A percentile compares a stretch with the other conserved stretches of the same genome.
phyloP scores from a whole-genome alignment of 2,888 invertebrate species.

The Volucella zonaria region DNA sequence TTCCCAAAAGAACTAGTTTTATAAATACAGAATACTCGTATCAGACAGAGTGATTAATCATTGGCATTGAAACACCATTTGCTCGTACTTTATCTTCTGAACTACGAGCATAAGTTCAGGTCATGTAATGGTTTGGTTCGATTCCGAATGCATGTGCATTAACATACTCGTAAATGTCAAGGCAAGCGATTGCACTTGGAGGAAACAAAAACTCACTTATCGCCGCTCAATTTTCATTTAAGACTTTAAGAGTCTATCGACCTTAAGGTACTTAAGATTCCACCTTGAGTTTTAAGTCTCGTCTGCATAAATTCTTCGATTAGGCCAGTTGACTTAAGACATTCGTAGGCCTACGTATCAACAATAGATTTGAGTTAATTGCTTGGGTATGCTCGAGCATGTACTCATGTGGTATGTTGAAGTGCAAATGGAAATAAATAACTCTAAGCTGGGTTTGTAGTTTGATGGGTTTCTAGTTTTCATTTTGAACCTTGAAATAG shows the following conservation, averaged over 20 bases:
- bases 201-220: slow-evolving; percentile 10
- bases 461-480: too few species aligned
- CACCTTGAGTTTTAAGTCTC: not conserved
- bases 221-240: not conserved
- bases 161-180: slow-evolving; percentile 55
- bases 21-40: too few species aligned
- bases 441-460: too few species aligned
- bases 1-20: too few species aligned
- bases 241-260: slow-evolving; percentile 17
- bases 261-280: slow-evolving; percentile 16
- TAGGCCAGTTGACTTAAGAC: not conserved
- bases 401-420: too few species aligned
- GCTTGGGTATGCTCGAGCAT: too few species aligned
- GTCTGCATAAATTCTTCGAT: slow-evolving; percentile 9
- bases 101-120: not conserved
- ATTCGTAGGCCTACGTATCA: too few species aligned
- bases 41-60: too few species aligned
- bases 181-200: slow-evolving; percentile 24
- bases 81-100: not conserved
- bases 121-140: slow-evolving; percentile 10
- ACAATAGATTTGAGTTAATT: too few species aligned
- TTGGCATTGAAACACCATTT: too few species aligned
- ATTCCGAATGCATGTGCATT: slow-evolving; percentile 27
- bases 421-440: too few species aligned
- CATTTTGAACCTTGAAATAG: too few species aligned